A percentile compares a stretch with the other conserved stretches of the same genome.
Evolutionary conservation across 2,113 vertebrate species (phyloP).

Genomic region (Myrmecophaga tridactyla): DNA sequence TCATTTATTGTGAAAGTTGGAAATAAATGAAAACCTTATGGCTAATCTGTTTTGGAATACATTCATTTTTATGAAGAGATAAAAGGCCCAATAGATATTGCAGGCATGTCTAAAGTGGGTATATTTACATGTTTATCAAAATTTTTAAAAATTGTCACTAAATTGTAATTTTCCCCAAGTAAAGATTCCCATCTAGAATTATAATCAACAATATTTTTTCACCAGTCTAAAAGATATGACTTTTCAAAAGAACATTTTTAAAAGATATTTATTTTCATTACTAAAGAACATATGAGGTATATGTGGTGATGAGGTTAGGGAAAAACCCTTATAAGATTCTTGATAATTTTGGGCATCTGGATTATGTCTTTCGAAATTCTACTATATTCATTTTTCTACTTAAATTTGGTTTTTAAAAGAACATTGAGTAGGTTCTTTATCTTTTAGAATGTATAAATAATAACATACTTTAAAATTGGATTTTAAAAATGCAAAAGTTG

Average conservation of each 20-base stretch:
- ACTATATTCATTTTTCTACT: background rate
- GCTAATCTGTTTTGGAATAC: background rate
- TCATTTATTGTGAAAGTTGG: constrained; percentile 8
- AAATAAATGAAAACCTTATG: constrained; percentile 49
- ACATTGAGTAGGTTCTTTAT: background rate
- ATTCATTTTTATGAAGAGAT: constrained; percentile 42
- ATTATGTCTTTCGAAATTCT: constrained; percentile 23
- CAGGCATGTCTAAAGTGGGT: background rate
- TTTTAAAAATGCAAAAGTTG: background rate
- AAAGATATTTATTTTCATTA: background rate
- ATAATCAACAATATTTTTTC: background rate
- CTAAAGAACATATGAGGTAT: background rate
- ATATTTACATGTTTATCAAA: constrained; percentile 48
- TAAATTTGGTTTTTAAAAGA: background rate
- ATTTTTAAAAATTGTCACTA: background rate
- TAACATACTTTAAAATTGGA: background rate
- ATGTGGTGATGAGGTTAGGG: background rate
- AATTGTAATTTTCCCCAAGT: background rate
- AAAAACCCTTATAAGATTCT: background rate
- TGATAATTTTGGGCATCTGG: background rate
- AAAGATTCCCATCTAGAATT: background rate
- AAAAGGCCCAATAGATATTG: background rate
- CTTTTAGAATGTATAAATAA: background rate
- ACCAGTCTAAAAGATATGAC: background rate
- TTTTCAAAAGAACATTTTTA: constrained; percentile 9